Percentiles rank a stretch among this genome's conserved stretches.
Evolutionary conservation across 2,113 vertebrate species (phyloP).

Genomic region (Rhabdornis inornatus): DNA sequence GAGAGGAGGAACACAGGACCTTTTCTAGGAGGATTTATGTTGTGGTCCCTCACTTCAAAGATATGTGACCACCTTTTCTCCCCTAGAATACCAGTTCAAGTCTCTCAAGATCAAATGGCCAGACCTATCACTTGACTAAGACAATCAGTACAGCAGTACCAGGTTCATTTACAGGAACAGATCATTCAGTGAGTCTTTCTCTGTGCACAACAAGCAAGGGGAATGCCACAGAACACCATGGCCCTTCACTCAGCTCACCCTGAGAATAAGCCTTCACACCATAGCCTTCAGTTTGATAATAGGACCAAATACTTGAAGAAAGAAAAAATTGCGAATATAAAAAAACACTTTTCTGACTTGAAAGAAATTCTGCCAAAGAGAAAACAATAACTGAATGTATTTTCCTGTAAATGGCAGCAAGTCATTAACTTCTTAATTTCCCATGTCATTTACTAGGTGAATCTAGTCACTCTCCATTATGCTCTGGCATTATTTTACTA

Average conservation of each 20-base stretch:
- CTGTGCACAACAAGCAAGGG: background rate
- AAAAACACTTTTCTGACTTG: background rate
- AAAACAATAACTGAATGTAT: background rate
- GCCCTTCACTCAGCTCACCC: background rate
- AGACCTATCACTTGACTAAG: background rate
- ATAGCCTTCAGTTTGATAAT: background rate
- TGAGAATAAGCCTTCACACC: background rate
- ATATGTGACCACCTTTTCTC: background rate
- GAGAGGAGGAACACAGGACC: background rate
- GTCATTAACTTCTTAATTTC: background rate
- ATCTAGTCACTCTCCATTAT: background rate
- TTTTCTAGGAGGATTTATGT: background rate
- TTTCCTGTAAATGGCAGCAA: background rate
- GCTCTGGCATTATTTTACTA: background rate
- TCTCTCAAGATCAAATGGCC: background rate
- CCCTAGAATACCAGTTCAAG: background rate
- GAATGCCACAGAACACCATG: background rate
- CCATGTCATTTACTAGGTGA: background rate
- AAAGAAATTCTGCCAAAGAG: background rate
- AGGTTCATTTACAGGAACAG: background rate
- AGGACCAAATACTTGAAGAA: background rate
- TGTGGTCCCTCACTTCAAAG: background rate
- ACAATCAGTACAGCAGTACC: background rate
- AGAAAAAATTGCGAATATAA: background rate
- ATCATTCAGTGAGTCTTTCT: rapidly evolving